Conservation (phyloP, 2,888 invertebrate genomes). For the Drosophila phalerata region DNA sequence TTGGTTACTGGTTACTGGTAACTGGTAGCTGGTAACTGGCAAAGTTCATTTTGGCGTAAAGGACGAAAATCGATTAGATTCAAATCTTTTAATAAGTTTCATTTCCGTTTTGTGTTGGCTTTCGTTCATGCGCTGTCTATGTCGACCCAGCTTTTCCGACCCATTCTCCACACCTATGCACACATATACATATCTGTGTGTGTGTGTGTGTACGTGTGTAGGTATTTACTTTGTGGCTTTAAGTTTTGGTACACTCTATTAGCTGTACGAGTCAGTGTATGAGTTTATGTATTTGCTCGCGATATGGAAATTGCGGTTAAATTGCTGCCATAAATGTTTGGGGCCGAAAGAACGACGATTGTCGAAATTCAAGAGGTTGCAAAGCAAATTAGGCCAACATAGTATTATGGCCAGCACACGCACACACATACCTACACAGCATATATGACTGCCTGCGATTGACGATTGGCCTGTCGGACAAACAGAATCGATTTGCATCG, state of each 20-base stretch:
- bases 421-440: conserved; percentile 7
- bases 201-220: not conserved
- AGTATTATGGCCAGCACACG: conserved; percentile 42
- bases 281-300: conserved; percentile 47
- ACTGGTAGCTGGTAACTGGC: conserved; percentile 42
- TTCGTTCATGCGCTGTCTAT: conserved; percentile 67
- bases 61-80: conserved; percentile 82
- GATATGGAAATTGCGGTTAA: conserved; percentile 65
- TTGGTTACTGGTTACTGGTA: conserved; percentile 22
- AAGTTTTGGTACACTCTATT: conserved; percentile 61
- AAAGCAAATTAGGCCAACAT: conserved; percentile 73
- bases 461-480: conserved; percentile 62
- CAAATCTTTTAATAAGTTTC: conserved; percentile 84
- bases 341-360: conserved; percentile 35
- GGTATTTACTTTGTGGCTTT: conserved; percentile 69
- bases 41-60: conserved; percentile 75
- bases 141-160: conserved; percentile 30
- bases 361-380: conserved; percentile 64
- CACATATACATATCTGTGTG: not conserved
- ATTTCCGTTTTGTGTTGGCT: conserved; percentile 79
- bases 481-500: conserved; percentile 63
- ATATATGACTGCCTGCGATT: conserved; percentile 37
- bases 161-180: conserved; percentile 20
- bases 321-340: conserved; percentile 48
- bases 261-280: conserved; percentile 24